Evolutionary conservation across 2,797 vertebrate species (phyloP), one percentile per base, ranked within the genome.

Genomic region (Sarcoramphus papa): DNA sequence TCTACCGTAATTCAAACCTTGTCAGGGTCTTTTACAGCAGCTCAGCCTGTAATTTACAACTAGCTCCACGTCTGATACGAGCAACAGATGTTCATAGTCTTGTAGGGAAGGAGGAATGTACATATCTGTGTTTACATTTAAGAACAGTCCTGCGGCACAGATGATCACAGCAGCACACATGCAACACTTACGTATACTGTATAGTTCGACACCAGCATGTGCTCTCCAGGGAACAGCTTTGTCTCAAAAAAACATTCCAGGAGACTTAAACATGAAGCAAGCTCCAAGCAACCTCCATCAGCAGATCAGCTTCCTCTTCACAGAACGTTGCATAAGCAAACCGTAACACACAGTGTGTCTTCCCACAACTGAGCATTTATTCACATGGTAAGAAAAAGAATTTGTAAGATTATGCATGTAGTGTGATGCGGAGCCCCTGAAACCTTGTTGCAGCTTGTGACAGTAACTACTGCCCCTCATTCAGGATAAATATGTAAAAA

Each of bases 171-270:
- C 31, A 33, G 15, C 59, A 37, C 33, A 9, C 13, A 2, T 0
- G 3, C 21, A 12, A 7, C 8, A 1, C 23, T 12, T 8, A 3
- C 14, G 8, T 33, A 8, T 9, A 22, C 51, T 1, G 7, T 18
- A 2, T 1, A 30, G 41, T 8, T 47, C 37, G 24, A 68, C 28
- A 21, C 9, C 62, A 45, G 33, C 10, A 1, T 0, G 2, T 11
- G 17, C 24, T 70, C 31, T 60, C 22, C 48, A 16, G 31, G 7
- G 10, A 65, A 5, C 12, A 60, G 57, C 59, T 65, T 37, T 41
- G 8, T 11, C 62, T 68, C 50, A 20, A 35, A 84, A 84, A 78
- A n/a, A 9, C 41, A 2, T 40, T 57, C 11, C 41, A 64, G 50
- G 13, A 60, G 11, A 33, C n/a, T 35, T 53, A 72, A 75, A 60